Conservation (phyloP, 2,888 invertebrate species). For the Epinotia demarniana region DNA sequence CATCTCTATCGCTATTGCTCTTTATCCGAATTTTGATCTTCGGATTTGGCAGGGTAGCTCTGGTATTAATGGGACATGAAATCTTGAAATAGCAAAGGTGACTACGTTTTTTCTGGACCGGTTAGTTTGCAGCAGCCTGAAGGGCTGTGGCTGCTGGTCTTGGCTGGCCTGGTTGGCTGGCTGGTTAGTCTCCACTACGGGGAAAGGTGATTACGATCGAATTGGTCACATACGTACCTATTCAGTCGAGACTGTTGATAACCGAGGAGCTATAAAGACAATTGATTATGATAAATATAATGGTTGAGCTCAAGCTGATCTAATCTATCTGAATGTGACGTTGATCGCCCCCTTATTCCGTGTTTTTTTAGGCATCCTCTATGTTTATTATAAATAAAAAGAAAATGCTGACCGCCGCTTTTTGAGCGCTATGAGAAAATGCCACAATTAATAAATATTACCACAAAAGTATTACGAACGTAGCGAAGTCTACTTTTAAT, state of each 20-base stretch:
- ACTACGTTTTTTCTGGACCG: too few relatives aligned
- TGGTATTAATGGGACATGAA: background rate
- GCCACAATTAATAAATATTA: background rate
- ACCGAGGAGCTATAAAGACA: conserved; percentile 7
- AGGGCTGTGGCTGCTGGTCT: too few relatives aligned
- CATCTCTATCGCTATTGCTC: background rate
- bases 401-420: background rate
- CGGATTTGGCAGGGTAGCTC: background rate
- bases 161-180: too few relatives aligned
- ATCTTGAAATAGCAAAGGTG: background rate
- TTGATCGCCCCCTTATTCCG: background rate
- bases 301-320: background rate
- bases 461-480: background rate
- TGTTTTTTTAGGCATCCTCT: background rate
- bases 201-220: background rate
- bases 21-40: background rate
- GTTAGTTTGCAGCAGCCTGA: too few relatives aligned
- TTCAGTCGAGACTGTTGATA: background rate
- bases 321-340: background rate
- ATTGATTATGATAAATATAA: conserved; percentile 12
- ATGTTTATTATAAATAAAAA: too few relatives aligned
- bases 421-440: background rate
- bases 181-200: too few relatives aligned
- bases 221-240: background rate
- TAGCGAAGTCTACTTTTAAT: background rate